These are phyloP conservation scores for Siniperca chuatsi DNA, from an alignment of 2,113 vertebrate species.

Conservation along the genomic window DNA sequence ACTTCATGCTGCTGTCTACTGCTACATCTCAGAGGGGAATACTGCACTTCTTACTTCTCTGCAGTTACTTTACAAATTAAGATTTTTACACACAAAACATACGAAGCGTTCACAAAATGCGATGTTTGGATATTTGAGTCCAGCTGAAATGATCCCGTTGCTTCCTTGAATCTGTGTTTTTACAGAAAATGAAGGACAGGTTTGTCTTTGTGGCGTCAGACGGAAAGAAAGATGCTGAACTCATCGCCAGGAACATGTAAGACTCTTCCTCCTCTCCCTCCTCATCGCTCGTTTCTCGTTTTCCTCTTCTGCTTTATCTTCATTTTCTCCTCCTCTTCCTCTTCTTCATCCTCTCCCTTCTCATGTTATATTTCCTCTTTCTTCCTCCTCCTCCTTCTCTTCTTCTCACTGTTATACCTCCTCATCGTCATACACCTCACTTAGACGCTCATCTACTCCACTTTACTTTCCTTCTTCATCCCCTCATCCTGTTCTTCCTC, in stretches of 20 bases:
- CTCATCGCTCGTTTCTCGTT: not conserved
- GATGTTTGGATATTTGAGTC: no score
- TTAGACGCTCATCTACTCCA: not conserved
- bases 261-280: not conserved
- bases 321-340: not conserved
- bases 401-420: no score
- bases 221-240: slow-evolving; percentile 24
- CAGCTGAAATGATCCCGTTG: no score
- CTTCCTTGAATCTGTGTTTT: no score
- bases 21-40: not conserved
- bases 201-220: slow-evolving; percentile 29
- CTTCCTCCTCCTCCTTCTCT: no score
- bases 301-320: not conserved
- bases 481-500: not conserved
- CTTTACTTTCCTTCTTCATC: no score
- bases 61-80: not conserved
- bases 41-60: not conserved
- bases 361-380: not conserved
- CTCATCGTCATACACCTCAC: no score
- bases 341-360: not conserved
- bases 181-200: slow-evolving; percentile 31
- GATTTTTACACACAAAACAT: no score
- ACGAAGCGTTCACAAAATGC: no score
- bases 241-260: slow-evolving; percentile 17
- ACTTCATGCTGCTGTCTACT: not conserved